Conservation (phyloP, 2,888 invertebrate genomes). For the Penaeus monodon region DNA sequence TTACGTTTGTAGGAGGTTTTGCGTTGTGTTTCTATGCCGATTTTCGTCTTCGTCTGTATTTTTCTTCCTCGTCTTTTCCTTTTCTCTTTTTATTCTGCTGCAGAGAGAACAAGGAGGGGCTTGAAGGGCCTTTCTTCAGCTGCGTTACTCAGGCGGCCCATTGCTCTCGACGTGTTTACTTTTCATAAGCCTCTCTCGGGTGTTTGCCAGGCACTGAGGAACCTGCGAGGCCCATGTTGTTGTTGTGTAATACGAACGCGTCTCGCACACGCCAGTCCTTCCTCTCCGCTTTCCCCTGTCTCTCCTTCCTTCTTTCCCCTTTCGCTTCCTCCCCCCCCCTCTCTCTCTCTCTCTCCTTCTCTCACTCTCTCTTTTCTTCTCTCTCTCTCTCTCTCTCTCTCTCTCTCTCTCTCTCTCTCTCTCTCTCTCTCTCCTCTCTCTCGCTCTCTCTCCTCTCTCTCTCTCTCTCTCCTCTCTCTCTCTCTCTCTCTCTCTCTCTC, state of each 20-base stretch:
- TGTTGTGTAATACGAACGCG: neutral
- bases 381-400: conserved; percentile 27
- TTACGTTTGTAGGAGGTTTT: too few relatives aligned
- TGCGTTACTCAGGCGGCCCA: too few relatives aligned
- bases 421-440: neutral
- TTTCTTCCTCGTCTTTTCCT: too few relatives aligned
- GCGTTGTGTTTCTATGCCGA: too few relatives aligned
- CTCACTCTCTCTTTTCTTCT: conserved; percentile 18
- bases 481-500: neutral
- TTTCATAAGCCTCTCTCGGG: too few relatives aligned
- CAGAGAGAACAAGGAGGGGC: too few relatives aligned
- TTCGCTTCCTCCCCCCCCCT: neutral
- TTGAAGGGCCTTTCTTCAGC: too few relatives aligned
- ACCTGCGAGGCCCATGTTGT: too few relatives aligned
- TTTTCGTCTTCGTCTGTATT: too few relatives aligned
- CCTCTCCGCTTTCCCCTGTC: neutral
- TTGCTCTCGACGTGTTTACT: too few relatives aligned
- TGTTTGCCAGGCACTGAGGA: too few relatives aligned
- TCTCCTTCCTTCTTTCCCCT: neutral
- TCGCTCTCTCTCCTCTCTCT: conserved; percentile 7
- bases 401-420: neutral
- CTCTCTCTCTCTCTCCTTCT: conserved; percentile 21
- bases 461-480: conserved; percentile 4
- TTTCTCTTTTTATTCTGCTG: too few relatives aligned
- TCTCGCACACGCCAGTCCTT: neutral